Evolutionary conservation across 2,797 vertebrate genomes (phyloP).

Genomic region (Malurus leucopterus): DNA sequence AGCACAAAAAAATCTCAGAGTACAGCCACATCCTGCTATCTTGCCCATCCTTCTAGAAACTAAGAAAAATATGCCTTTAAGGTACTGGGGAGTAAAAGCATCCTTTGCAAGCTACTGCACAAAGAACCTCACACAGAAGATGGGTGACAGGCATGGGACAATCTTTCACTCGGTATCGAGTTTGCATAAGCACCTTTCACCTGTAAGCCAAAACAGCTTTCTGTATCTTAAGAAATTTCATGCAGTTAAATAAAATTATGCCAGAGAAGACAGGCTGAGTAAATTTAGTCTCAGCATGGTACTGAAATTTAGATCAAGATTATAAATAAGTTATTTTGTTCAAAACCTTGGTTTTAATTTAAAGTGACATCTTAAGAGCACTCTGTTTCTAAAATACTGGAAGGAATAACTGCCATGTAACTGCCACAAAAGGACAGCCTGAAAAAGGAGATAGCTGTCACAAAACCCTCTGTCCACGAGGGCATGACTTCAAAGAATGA

Average conservation of each 20-base stretch:
- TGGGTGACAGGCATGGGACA: neutral
- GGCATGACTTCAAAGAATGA: neutral
- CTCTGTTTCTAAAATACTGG: constrained; percentile 41
- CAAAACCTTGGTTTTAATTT: constrained; percentile 63
- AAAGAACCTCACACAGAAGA: neutral
- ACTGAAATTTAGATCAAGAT: constrained; percentile 67
- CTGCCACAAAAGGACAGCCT: constrained; percentile 25
- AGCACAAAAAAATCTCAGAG: neutral
- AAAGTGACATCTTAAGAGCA: constrained; percentile 73
- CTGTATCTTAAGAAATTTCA: neutral
- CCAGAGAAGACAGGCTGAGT: constrained; percentile 6
- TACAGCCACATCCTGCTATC: neutral
- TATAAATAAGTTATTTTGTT: constrained; percentile 73
- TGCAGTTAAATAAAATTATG: constrained; percentile 15
- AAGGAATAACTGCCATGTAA: constrained; percentile 50
- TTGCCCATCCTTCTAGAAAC: neutral
- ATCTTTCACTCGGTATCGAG: neutral
- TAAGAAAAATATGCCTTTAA: neutral
- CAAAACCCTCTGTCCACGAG: neutral
- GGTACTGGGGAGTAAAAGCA: neutral
- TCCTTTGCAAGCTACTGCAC: neutral
- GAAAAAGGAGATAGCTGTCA: constrained; percentile 26
- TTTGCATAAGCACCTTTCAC: neutral
- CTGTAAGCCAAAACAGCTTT: neutral
- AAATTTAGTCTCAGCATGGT: constrained; percentile 49